Percentiles rank a stretch among this genome's conserved stretches.
phyloP scores from a whole-genome alignment of 23 tunicate genomes.

The Clavelina lepadiformis region DNA sequence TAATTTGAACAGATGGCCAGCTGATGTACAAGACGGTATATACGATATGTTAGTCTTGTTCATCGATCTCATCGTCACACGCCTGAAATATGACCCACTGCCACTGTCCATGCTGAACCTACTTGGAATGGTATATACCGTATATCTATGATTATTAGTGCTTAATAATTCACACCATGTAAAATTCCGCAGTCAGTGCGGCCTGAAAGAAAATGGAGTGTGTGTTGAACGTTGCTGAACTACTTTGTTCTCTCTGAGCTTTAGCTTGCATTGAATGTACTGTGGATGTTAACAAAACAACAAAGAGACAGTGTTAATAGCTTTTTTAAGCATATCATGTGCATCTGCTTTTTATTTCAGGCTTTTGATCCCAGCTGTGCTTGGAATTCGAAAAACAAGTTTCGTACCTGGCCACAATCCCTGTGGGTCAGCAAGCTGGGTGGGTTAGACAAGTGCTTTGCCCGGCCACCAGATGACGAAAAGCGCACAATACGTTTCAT shows the following conservation, averaged over 20 bases:
- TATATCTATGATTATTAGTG: background rate
- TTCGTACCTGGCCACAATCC: constrained; percentile 43
- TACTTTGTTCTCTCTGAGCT: no score
- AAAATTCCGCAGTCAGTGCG: background rate
- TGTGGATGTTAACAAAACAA: no score
- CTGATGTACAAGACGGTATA: constrained; percentile 81
- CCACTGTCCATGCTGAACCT: constrained; percentile 55
- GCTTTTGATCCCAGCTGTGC: constrained; percentile 68
- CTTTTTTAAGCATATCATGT: no score
- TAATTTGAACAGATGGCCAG: constrained; percentile 49
- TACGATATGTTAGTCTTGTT: constrained; percentile 67
- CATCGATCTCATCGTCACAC: constrained; percentile 45
- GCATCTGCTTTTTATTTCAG: no score
- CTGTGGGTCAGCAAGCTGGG: constrained; percentile 49
- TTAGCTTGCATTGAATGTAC: no score
- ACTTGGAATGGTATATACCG: constrained; percentile 21
- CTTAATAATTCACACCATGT: background rate
- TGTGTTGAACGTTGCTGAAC: no score
- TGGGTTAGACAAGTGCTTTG: constrained; percentile 54
- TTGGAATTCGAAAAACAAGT: constrained; percentile 65
- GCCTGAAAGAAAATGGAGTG: background rate
- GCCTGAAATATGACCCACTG: constrained; percentile 35
- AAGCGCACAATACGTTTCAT: constrained; percentile 3
- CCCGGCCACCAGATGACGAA: constrained; percentile 45
- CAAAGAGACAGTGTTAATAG: no score